phyloP scores from a whole-genome alignment of 2,113 vertebrate species.

The Silurus glanis region DNA sequence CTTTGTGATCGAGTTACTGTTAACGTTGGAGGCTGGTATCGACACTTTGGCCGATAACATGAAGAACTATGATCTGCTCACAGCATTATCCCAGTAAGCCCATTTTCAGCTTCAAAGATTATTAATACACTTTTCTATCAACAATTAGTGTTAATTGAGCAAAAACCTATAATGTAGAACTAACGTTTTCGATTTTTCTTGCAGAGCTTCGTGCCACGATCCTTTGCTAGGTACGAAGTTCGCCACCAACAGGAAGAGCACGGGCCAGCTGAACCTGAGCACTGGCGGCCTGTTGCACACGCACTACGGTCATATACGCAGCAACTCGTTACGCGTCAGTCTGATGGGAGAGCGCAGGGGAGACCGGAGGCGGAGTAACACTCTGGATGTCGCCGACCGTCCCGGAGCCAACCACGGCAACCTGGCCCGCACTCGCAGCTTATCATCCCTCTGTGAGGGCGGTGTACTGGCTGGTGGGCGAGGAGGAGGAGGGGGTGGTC shows the following conservation, averaged over 20 bases:
- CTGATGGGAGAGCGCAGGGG: constrained; percentile 82
- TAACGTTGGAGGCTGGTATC: constrained; percentile 94
- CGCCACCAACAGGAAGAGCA: constrained; percentile 95
- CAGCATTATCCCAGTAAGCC: constrained; percentile 93
- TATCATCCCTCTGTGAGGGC: constrained; percentile 89
- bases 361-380: constrained; percentile 91
- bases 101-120: neutral
- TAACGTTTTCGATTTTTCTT: neutral
- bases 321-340: constrained; percentile 90
- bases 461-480: constrained; percentile 72
- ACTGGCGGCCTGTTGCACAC: constrained; percentile 77
- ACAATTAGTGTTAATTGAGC: neutral
- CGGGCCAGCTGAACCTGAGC: constrained; percentile 92
- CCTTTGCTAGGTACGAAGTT: constrained; percentile 89
- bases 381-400: constrained; percentile 89
- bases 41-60: constrained; percentile 94
- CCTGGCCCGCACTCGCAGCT: constrained; percentile 92
- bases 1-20: constrained; percentile 96
- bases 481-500: constrained; percentile 61
- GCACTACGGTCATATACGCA: constrained; percentile 79
- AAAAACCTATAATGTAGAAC: neutral
- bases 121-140: neutral
- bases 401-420: constrained; percentile 85
- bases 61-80: constrained; percentile 95
- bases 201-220: constrained; percentile 82